These are phyloP conservation scores for Hydropotes inermis DNA, from an alignment of 2,113 vertebrate species.

Conservation along the genomic window DNA sequence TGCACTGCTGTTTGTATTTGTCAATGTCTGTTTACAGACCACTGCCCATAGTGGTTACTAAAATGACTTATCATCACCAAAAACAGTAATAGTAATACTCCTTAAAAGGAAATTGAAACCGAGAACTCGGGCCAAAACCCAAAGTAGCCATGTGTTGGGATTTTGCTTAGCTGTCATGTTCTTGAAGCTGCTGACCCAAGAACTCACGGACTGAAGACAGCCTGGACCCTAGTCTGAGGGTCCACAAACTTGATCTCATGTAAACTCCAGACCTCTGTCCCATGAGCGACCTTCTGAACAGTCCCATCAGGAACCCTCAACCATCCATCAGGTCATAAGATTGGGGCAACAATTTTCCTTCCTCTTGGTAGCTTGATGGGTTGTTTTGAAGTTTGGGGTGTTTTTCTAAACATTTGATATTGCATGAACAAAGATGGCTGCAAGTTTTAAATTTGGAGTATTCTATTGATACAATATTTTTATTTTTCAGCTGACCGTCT, in stretches of 20 bases:
- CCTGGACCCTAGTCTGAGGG: background rate
- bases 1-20: slow-evolving; percentile 66
- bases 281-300: background rate
- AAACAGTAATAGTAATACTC: slow-evolving; percentile 15
- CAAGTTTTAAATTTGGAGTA: background rate
- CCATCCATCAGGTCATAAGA: background rate
- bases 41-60: background rate
- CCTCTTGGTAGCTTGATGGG: slow-evolving; percentile 44
- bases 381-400: slow-evolving; percentile 36
- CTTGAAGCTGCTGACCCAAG: background rate
- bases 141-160: background rate
- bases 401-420: background rate
- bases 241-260: slow-evolving; percentile 3
- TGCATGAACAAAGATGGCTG: background rate
- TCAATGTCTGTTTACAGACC: slow-evolving; percentile 75
- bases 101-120: slow-evolving; percentile 32
- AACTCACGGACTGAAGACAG: background rate
- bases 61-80: slow-evolving; percentile 30
- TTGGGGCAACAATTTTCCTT: background rate
- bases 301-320: slow-evolving; percentile 47
- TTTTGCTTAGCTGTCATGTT: background rate
- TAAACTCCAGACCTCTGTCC: slow-evolving; percentile 5
- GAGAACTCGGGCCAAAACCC: background rate
- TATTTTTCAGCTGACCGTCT: slow-evolving; percentile 63
- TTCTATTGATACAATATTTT: slow-evolving; percentile 55